Percentiles rank a stretch among this genome's conserved stretches.
phyloP scores from a whole-genome alignment of 2,797 vertebrate genomes.

The Thalassophryne amazonica region DNA sequence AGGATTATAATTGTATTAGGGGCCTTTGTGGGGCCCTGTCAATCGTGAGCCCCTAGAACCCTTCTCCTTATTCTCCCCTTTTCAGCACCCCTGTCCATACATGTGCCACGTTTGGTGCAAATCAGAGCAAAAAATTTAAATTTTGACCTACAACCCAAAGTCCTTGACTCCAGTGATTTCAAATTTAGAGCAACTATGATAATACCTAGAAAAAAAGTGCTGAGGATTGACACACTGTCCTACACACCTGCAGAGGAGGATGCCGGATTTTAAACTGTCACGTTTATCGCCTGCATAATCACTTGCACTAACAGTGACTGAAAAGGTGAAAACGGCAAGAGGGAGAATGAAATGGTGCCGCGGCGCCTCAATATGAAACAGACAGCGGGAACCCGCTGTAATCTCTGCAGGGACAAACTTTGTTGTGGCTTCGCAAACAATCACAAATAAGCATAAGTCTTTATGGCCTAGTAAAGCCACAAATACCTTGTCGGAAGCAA shows the following conservation, averaged over 20 bases:
- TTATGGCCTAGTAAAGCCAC: slow-evolving; percentile 34
- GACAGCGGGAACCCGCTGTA: slow-evolving; percentile 11
- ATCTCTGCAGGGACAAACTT: slow-evolving; percentile 31
- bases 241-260: slow-evolving; percentile 16
- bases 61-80: too few relatives aligned
- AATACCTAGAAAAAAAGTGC: slow-evolving; percentile 2
- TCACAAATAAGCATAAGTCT: slow-evolving; percentile 35
- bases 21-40: too few relatives aligned
- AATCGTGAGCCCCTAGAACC: too few relatives aligned
- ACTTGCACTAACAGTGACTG: slow-evolving; percentile 46
- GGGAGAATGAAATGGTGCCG: slow-evolving; percentile 43
- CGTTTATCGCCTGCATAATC: slow-evolving; percentile 53
- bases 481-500: slow-evolving; percentile 52
- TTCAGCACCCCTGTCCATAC: too few relatives aligned
- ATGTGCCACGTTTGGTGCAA: too few relatives aligned
- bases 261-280: slow-evolving; percentile 33
- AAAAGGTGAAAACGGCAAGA: slow-evolving; percentile 13
- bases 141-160: too few relatives aligned
- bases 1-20: too few relatives aligned
- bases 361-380: not conserved
- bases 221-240: slow-evolving; percentile 11
- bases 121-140: too few relatives aligned
- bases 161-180: too few relatives aligned
- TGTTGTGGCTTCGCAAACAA: slow-evolving; percentile 39
- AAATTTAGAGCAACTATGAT: slow-evolving; percentile 18